Percentiles rank a stretch among this genome's conserved stretches.
Evolutionary conservation across 2,113 vertebrate species (phyloP).

Genomic region (Limanda limanda): DNA sequence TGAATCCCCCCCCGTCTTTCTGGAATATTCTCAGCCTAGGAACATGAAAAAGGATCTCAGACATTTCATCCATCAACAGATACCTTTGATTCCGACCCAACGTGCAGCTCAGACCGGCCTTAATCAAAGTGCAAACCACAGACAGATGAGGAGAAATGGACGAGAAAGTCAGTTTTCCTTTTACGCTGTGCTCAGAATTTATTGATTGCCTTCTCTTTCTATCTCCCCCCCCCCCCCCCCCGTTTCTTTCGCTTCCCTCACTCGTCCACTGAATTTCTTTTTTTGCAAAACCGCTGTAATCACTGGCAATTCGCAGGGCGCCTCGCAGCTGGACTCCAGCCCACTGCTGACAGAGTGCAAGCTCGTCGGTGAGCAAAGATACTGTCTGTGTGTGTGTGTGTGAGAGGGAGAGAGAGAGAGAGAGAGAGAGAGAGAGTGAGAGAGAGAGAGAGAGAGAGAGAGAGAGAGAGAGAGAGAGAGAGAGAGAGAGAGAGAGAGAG

Average conservation of each 20-base stretch:
- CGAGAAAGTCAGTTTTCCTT: conserved; percentile 46
- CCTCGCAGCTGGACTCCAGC: conserved; percentile 64
- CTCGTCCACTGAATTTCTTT: conserved; percentile 56
- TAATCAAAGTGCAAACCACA: conserved; percentile 32
- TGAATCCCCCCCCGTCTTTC: neutral
- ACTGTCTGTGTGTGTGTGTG: conserved; percentile 2
- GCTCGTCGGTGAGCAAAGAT: conserved; percentile 14
- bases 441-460: neutral
- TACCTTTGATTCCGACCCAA: conserved; percentile 40
- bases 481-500: neutral
- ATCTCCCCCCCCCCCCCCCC: neutral
- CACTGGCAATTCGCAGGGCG: conserved; percentile 71
- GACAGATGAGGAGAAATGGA: conserved; percentile 57
- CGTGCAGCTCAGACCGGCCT: conserved; percentile 21
- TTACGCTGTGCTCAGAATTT: conserved; percentile 47
- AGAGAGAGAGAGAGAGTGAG: neutral
- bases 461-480: neutral
- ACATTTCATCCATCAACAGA: conserved; percentile 57
- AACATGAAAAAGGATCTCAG: conserved; percentile 35
- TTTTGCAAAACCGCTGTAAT: conserved; percentile 69
- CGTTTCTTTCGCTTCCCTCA: neutral
- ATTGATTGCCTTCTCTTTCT: conserved; percentile 73
- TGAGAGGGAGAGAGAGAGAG: neutral
- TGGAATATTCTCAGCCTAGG: conserved; percentile 20
- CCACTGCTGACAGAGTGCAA: conserved; percentile 52